These are phyloP conservation scores for Hypotaenidia okinawae DNA, from an alignment of 2,797 vertebrate species.

Conservation along the genomic window DNA sequence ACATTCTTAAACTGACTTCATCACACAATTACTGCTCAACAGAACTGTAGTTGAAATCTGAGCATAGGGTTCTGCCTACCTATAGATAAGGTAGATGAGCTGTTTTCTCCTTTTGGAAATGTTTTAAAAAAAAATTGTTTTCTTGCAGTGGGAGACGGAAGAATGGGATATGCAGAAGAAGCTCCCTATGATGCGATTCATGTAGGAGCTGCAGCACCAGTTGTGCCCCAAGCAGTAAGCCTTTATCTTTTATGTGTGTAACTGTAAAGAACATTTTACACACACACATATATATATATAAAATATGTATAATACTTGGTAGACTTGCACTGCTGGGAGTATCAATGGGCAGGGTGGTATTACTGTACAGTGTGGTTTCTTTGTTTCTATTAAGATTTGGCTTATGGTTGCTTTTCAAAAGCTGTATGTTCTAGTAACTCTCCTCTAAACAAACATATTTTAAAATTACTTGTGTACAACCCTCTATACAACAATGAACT, in stretches of 20 bases:
- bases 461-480: not conserved
- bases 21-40: not conserved
- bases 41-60: not conserved
- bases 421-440: not conserved
- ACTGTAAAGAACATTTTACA: not conserved
- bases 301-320: not conserved
- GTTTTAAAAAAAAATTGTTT: not conserved
- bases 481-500: not conserved
- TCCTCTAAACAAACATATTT: not conserved
- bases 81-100: not conserved
- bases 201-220: slow-evolving; percentile 94
- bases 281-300: not conserved
- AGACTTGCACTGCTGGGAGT: not conserved
- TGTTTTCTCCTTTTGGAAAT: not conserved
- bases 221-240: slow-evolving; percentile 95
- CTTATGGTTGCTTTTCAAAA: slow-evolving; percentile 1
- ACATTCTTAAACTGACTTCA: not conserved
- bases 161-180: slow-evolving; percentile 88
- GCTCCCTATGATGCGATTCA: slow-evolving; percentile 98
- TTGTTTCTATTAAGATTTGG: not conserved
- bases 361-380: not conserved
- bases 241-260: slow-evolving; percentile 30
- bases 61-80: not conserved
- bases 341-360: not conserved
- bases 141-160: slow-evolving; percentile 94